Evolutionary conservation across 2,797 vertebrate genomes (phyloP).

Genomic region (Odontamblyopus rebecca): DNA sequence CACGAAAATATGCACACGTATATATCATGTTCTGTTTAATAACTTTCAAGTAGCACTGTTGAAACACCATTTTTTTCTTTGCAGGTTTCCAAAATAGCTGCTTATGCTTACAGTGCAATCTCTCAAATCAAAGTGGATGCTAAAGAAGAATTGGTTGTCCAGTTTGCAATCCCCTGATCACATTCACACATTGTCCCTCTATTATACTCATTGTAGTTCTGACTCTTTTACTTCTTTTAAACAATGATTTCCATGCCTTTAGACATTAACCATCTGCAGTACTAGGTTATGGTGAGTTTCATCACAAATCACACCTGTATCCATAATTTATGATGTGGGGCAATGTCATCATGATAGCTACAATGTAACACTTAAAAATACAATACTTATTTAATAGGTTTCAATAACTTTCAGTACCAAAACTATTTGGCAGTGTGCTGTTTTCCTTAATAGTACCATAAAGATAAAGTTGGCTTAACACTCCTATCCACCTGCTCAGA

Average conservation of each 20-base stretch:
- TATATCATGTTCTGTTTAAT: background rate
- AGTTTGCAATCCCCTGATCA: constrained; percentile 94
- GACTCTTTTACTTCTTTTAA: constrained; percentile 52
- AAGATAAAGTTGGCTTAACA: constrained; percentile 5
- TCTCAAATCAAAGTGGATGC: constrained; percentile 96
- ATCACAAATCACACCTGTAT: constrained; percentile 30
- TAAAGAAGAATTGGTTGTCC: constrained; percentile 96
- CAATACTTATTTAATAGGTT: constrained; percentile 3
- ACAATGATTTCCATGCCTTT: constrained; percentile 52
- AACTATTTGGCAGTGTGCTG: background rate
- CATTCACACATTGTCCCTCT: constrained; percentile 41
- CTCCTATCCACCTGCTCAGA: constrained; percentile 20
- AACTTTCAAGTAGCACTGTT: constrained; percentile 4
- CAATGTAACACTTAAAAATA: background rate
- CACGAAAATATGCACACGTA: background rate
- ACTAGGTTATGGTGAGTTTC: constrained; percentile 40
- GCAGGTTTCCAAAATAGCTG: constrained; percentile 94
- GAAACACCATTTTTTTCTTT: constrained; percentile 27
- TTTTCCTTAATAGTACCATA: background rate
- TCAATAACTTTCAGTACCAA: constrained; percentile 1
- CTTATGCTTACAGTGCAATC: constrained; percentile 95
- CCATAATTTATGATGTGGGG: constrained; percentile 17
- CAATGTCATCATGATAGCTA: constrained; percentile 7
- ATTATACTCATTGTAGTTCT: constrained; percentile 43
- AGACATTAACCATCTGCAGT: constrained; percentile 44